Evolutionary conservation across 64 coral and sea anemone species (phyloP).

Genomic region (Montipora capricornis): DNA sequence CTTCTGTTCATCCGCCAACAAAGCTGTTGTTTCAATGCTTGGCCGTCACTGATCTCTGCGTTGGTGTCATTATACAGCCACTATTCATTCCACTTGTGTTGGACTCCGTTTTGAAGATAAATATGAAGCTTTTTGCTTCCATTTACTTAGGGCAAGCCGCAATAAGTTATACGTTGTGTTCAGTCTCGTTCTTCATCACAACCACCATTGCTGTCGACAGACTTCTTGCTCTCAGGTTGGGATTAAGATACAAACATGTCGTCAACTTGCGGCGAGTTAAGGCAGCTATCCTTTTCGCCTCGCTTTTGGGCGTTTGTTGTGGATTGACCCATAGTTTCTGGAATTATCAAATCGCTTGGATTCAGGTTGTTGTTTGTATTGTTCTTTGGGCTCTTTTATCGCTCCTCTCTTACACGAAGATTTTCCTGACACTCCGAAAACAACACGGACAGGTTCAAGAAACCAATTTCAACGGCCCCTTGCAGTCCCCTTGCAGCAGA

Average conservation of each 20-base stretch:
- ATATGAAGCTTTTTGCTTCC: no score
- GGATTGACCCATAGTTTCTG: neutral
- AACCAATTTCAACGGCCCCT: neutral
- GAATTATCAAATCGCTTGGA: neutral
- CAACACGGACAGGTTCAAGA: neutral
- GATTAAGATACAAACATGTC: neutral
- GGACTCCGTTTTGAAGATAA: neutral
- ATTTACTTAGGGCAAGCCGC: neutral
- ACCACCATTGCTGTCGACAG: conserved; percentile 7
- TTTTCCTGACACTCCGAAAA: neutral
- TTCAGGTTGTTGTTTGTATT: neutral
- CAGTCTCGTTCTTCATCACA: neutral
- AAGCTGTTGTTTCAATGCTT: conserved; percentile 8
- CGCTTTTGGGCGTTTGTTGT: neutral
- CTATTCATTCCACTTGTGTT: neutral
- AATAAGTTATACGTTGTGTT: neutral
- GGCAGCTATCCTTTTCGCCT: neutral
- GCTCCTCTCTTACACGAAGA: neutral
- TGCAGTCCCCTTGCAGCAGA: no score
- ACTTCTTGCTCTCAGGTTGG: neutral
- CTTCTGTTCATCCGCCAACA: conserved; percentile 15
- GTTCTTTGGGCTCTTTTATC: neutral
- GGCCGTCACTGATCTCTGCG: conserved; percentile 8
- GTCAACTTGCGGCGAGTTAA: neutral
- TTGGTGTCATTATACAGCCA: neutral